Evolutionary conservation across 2,113 vertebrate genomes (phyloP), one percentile per base, ranked within the genome.

Genomic region (Notarius quadriscutis): DNA sequence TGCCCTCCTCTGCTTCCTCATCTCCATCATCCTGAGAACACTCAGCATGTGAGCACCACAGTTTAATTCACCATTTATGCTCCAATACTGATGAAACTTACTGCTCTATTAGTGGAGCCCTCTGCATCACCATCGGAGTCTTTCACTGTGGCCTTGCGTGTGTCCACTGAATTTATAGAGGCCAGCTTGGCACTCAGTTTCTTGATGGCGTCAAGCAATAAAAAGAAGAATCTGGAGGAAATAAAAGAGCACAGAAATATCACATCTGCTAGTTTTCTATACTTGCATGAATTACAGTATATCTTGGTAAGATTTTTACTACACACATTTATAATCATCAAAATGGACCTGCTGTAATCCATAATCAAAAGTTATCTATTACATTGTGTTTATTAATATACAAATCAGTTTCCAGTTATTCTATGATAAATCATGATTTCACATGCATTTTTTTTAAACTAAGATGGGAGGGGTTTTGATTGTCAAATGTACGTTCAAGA

Each of bases 161-260:
- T 87, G 25, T 96, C 96, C 69, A 99, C 95, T 0, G 92, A 93
- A 74, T 92, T 94, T 62, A 97, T 96, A 67, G 96, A 95, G 0
- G 95, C 94, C 72, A 97, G 91, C 91, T 98, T 99, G 60, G 94
- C 91, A 3, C 69, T 95, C 89, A 94, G 97, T 92, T 94, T 98
- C 91, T 95, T 97, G 87, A 99, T 95, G 62, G 95, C 92, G 58
- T 98, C 97, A 20, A 98, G 91, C 55, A 99, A 89, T 20, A 96
- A 89, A 85, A 93, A 96, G 82, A 99, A 97, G 91, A 99, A 99
- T 50, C 98, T 99, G 93, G 1, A 72, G 8, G 1, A 50, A 50
- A 72, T 27, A 34, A 17, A 74, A 74, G 5, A 41, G 41, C 41
- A 20, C 34, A 75, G 7, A 41, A 22, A 48, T 2, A 18, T 25